Percentiles rank a stretch among this genome's conserved stretches.
Conservation (phyloP, 2,888 invertebrate species). For the Acanthopleura granulata region DNA sequence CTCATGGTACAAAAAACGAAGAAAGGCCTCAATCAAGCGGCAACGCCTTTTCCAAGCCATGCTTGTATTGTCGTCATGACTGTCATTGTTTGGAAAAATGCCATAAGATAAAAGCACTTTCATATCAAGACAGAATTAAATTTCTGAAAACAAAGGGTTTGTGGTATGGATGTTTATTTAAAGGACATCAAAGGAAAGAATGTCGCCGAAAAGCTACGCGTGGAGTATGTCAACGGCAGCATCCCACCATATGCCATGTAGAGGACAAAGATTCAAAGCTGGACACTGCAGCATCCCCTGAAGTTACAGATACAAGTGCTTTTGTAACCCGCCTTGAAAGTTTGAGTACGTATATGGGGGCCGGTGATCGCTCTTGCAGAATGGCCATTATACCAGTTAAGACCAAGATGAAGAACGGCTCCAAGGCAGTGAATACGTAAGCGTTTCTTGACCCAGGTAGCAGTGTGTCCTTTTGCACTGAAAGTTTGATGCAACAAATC, state of each 20-base stretch:
- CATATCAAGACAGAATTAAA: no score
- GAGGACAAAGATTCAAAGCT: no score
- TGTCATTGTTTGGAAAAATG: no score
- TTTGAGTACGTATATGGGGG: not conserved
- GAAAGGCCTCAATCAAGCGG: not conserved
- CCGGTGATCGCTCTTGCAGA: slow-evolving; percentile 5
- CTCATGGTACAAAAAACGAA: not conserved
- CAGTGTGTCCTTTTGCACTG: slow-evolving; percentile 21
- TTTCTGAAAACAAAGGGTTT: no score
- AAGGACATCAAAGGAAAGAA: no score
- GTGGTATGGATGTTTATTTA: no score
- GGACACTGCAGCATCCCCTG: no score
- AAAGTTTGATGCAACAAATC: slow-evolving; percentile 3
- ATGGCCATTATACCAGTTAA: slow-evolving; percentile 25
- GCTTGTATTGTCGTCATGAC: not conserved
- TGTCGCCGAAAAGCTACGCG: no score
- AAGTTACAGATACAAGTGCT: no score
- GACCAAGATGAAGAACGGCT: slow-evolving; percentile 4
- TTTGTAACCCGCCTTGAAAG: not conserved
- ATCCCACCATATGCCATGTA: no score
- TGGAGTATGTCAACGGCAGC: no score
- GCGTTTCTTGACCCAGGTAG: slow-evolving; percentile 25
- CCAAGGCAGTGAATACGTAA: slow-evolving; percentile 8
- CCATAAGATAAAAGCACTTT: no score
- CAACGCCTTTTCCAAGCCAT: not conserved